Evolutionary conservation across 2,888 invertebrate genomes (phyloP), one percentile per base, ranked within the genome.

Genomic region (Melitaea athalia): DNA sequence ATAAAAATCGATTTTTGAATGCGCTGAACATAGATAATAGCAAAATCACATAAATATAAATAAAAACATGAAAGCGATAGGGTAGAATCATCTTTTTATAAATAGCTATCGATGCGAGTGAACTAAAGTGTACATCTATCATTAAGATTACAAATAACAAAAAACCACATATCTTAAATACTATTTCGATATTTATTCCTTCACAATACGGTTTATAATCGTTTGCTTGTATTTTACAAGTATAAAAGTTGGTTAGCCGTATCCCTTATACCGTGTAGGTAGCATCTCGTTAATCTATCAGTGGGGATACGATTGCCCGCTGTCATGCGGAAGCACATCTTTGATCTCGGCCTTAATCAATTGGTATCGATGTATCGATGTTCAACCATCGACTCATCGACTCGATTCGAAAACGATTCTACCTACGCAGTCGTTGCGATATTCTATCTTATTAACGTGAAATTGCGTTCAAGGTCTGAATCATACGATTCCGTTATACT

Each of bases 321-420:
- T 77, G 80, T 83, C 86, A 85, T 79, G 88, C 86, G 87, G 89
- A 88, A 89, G 86, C 84, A 82, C 83, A 86, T 87, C 87, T 87
- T 86, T 86, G 89, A 88, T 88, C 87, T 86, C 80, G 76, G 76
- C 78, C 79, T 81, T 85, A 88, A 89, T 89, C 88, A 87, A 87
- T 86, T 84, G 81, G 81, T 83, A 86, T 84, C 85, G 81, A 85
- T 82, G 82, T 79, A 82, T 83, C 82, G 83, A 79, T 81, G 78
- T 75, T 83, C 75, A 76, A 81, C 78, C 80, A 84, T 83, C 83
- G 79, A 85, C 78, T 81, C 81, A 81, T 82, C 82, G 80, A 83
- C 77, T 83, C 78, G 79, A 83, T 83, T 84, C 77, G 80, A 82
- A 82, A 81, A 78, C 80, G 83, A 81, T 83, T 79, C 84, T 78